These are phyloP conservation scores for Trichechus manatus DNA, from an alignment of 2,113 vertebrate species.

Conservation along the genomic window DNA sequence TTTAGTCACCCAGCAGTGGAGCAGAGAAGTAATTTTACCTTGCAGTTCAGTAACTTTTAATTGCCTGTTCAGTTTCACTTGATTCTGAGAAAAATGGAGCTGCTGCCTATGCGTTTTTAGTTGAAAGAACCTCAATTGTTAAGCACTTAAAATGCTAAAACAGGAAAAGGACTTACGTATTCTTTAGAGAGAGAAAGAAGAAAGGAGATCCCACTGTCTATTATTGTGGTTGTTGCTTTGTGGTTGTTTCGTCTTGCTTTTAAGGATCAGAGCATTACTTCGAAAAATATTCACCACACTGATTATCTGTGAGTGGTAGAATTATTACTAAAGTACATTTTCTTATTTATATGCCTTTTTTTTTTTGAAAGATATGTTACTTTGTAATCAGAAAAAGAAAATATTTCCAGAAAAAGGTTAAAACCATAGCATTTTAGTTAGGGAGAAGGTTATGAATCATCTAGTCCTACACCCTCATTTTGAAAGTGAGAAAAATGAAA, in stretches of 20 bases:
- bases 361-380: neutral
- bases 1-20: slow-evolving; percentile 74
- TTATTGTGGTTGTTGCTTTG: slow-evolving; percentile 23
- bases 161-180: neutral
- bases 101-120: slow-evolving; percentile 61
- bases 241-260: neutral
- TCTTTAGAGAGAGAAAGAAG: slow-evolving; percentile 11
- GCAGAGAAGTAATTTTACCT: slow-evolving; percentile 71
- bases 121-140: slow-evolving; percentile 63
- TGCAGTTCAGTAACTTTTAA: slow-evolving; percentile 83
- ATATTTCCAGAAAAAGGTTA: neutral
- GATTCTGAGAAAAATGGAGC: slow-evolving; percentile 78
- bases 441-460: neutral
- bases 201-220: neutral
- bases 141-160: slow-evolving; percentile 52
- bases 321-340: neutral
- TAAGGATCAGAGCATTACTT: neutral
- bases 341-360: neutral
- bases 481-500: neutral
- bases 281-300: neutral
- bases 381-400: slow-evolving; percentile 3
- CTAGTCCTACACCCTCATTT: neutral
- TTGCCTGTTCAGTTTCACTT: slow-evolving; percentile 81
- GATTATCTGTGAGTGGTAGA: neutral
- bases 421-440: neutral